A percentile compares a stretch with the other conserved stretches of the same genome.
Evolutionary conservation across 2,797 vertebrate genomes (phyloP).

Genomic region (Arnoldichthys spilopterus): DNA sequence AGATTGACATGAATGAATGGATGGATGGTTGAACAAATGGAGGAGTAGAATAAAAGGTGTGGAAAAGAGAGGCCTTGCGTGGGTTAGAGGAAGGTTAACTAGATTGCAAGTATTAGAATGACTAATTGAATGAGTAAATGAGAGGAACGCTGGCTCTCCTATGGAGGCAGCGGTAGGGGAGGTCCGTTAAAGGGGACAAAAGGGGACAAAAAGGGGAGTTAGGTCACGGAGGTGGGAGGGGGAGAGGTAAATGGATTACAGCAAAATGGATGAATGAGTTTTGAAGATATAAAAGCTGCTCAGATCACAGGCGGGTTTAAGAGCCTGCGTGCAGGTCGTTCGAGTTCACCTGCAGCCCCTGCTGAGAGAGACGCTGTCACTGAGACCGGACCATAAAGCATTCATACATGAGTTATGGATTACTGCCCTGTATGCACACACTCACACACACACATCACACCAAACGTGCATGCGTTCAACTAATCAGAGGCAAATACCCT

Average conservation of each 20-base stretch:
- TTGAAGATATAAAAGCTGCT: constrained; percentile 56
- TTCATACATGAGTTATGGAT: constrained; percentile 60
- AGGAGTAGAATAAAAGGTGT: neutral
- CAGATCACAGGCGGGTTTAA: constrained; percentile 66
- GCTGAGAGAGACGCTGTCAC: constrained; percentile 58
- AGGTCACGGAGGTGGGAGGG: constrained; percentile 22
- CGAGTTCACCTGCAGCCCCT: constrained; percentile 67
- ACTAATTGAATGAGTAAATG: constrained; percentile 33
- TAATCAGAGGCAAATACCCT: neutral
- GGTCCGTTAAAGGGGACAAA: constrained; percentile 39
- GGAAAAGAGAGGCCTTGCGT: neutral
- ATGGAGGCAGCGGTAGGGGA: constrained; percentile 34
- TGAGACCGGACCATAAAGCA: constrained; percentile 47
- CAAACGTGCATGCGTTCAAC: constrained; percentile 49
- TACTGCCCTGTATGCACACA: constrained; percentile 62
- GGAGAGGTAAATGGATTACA: constrained; percentile 42
- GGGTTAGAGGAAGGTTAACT: neutral
- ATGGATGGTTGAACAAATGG: neutral
- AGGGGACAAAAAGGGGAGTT: constrained; percentile 4
- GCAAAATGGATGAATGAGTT: constrained; percentile 61
- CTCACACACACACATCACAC: constrained; percentile 65
- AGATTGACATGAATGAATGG: neutral
- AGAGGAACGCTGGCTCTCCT: constrained; percentile 35
- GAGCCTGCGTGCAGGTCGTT: constrained; percentile 57
- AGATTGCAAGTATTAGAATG: constrained; percentile 10